A percentile compares a stretch with the other conserved stretches of the same genome.
These are phyloP conservation scores for Myotis daubentonii DNA, from an alignment of 2,797 vertebrate genomes.

Conservation along the genomic window DNA sequence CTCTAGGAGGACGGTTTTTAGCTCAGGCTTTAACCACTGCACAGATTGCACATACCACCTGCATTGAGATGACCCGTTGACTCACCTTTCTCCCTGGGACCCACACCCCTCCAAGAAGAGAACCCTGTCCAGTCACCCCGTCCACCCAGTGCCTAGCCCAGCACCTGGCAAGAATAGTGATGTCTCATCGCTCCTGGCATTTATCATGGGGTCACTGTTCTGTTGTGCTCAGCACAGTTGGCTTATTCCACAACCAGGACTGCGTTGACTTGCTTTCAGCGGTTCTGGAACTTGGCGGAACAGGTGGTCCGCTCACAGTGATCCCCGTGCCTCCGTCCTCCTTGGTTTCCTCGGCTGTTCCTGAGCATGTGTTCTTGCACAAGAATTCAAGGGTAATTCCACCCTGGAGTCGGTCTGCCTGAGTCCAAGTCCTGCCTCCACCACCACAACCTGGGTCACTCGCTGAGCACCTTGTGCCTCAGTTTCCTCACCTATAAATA, in stretches of 20 bases:
- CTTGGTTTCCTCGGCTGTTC: not conserved
- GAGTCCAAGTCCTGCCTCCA: not conserved
- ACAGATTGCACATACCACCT: not conserved
- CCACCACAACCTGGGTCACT: too few relatives aligned
- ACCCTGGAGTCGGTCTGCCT: not conserved
- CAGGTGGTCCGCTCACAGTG: too few relatives aligned
- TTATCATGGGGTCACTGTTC: not conserved
- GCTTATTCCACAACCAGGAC: not conserved
- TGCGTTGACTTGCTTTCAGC: accelerated
- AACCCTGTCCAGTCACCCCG: not conserved
- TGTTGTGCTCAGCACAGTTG: too few relatives aligned
- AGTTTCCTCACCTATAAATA: not conserved
- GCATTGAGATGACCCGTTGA: not conserved
- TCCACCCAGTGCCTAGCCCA: not conserved
- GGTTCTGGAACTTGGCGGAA: not conserved
- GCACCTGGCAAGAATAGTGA: not conserved
- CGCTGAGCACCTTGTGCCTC: not conserved
- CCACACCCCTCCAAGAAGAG: accelerated
- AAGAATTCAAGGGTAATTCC: not conserved
- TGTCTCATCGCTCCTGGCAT: not conserved
- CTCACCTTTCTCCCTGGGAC: not conserved
- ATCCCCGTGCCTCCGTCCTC: not conserved
- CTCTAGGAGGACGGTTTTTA: not conserved
- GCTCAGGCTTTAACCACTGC: not conserved
- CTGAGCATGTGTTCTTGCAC: not conserved